phyloP scores from a whole-genome alignment of 92 coral and sea anemone genomes.

The Anthopleura xanthogrammica region DNA sequence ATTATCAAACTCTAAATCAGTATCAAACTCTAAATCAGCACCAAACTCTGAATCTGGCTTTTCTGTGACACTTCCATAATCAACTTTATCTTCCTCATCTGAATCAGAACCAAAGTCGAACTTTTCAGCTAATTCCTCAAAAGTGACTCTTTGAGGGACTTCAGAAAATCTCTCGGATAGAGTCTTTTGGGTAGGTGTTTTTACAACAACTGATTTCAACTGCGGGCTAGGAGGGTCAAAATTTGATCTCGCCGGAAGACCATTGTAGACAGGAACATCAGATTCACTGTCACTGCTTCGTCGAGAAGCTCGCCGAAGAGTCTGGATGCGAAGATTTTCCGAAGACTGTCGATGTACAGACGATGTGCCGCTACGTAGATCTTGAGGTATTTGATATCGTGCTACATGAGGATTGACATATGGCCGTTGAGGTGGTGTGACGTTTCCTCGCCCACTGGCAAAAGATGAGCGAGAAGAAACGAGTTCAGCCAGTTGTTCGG shows the following conservation, averaged over 20 bases:
- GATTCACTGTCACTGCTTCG: constrained; percentile 54
- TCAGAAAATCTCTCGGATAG: constrained; percentile 55
- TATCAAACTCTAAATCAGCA: constrained; percentile 43
- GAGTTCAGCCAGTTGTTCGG: constrained; percentile 15
- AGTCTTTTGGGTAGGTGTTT: constrained; percentile 7
- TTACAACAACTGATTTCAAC: background rate
- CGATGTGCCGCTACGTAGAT: background rate
- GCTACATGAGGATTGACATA: background rate
- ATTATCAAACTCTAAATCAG: constrained; percentile 65
- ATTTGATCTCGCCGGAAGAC: constrained; percentile 22
- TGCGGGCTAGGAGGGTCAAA: background rate
- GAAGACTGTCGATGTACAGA: constrained; percentile 20
- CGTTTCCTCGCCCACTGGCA: background rate
- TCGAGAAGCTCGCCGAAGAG: constrained; percentile 43
- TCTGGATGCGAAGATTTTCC: constrained; percentile 41
- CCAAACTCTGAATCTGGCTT: constrained; percentile 32
- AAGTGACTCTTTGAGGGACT: constrained; percentile 22
- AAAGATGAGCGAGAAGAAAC: constrained; percentile 7
- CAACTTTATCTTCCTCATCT: constrained; percentile 18
- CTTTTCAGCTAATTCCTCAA: constrained; percentile 19
- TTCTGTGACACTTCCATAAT: constrained; percentile 7
- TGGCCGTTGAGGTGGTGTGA: constrained; percentile 10
- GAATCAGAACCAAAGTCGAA: constrained; percentile 13
- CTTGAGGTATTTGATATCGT: background rate
- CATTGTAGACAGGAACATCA: constrained; percentile 24